Percentiles rank a stretch among this genome's conserved stretches.
Evolutionary conservation across 2,888 invertebrate species (phyloP).

Genomic region (Drosophila lacicola): DNA sequence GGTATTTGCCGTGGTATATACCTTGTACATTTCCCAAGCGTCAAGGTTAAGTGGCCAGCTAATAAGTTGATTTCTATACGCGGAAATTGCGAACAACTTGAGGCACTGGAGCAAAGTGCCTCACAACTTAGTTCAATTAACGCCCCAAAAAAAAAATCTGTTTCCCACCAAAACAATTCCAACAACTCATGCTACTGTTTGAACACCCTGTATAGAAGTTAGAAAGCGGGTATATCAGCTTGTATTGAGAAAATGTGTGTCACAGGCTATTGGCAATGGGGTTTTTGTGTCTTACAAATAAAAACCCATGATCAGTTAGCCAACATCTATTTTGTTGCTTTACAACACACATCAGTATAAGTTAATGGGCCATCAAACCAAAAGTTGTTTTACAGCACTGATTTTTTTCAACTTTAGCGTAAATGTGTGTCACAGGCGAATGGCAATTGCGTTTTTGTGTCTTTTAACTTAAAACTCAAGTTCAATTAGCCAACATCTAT

Average conservation of each 20-base stretch:
- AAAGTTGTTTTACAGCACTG: background rate
- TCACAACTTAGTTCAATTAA: conserved; percentile 63
- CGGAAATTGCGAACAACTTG: conserved; percentile 61
- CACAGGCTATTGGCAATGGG: background rate
- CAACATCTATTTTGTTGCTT: background rate
- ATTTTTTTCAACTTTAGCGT: too few relatives aligned
- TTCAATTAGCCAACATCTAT: background rate
- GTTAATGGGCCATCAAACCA: too few relatives aligned
- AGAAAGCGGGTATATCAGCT: background rate
- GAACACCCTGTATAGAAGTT: conserved; percentile 20
- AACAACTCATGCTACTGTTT: conserved; percentile 53
- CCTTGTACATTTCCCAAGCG: conserved; percentile 59
- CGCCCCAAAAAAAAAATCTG: conserved; percentile 53
- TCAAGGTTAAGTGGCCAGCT: conserved; percentile 57
- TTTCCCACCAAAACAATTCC: conserved; percentile 63
- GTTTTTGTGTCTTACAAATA: background rate
- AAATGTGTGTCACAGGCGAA: background rate
- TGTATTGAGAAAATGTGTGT: background rate
- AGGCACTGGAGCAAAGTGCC: conserved; percentile 42
- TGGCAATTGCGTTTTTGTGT: background rate
- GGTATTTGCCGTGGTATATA: background rate
- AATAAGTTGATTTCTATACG: conserved; percentile 62
- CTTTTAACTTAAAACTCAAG: background rate
- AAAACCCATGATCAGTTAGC: background rate
- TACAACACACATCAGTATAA: too few relatives aligned